These are phyloP conservation scores for Sturnus vulgaris DNA, from an alignment of 2,113 vertebrate species.

Conservation along the genomic window DNA sequence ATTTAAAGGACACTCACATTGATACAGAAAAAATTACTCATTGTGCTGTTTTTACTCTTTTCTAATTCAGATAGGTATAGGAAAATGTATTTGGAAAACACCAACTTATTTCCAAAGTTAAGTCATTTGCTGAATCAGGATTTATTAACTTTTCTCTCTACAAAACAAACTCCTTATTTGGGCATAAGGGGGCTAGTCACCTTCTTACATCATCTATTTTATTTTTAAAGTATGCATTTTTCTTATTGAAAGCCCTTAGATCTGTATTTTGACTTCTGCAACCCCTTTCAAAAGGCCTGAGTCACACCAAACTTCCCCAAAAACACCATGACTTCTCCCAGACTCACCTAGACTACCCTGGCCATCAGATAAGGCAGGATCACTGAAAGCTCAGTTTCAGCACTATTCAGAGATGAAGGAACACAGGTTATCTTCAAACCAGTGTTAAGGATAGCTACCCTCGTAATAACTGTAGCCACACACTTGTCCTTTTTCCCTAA, in stretches of 20 bases:
- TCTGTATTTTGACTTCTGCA: neutral
- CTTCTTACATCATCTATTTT: neutral
- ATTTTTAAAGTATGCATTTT: neutral
- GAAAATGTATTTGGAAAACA: neutral
- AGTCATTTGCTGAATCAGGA: neutral
- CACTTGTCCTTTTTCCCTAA: neutral
- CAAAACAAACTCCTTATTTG: neutral
- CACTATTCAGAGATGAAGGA: neutral
- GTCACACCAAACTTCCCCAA: neutral
- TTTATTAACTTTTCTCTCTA: neutral
- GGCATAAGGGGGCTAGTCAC: neutral
- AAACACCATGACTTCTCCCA: neutral
- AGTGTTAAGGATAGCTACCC: neutral
- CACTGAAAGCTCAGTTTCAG: neutral
- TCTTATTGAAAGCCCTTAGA: neutral
- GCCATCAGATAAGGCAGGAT: neutral
- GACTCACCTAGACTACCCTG: neutral
- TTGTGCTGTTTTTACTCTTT: neutral
- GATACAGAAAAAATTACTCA: neutral
- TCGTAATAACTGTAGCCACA: neutral
- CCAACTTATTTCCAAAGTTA: neutral
- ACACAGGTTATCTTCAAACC: neutral
- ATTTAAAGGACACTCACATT: neutral
- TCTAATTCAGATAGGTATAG: neutral
- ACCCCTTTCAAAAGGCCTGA: neutral